Conservation (phyloP, 2,797 vertebrate genomes). For the Cottoperca gobio region DNA sequence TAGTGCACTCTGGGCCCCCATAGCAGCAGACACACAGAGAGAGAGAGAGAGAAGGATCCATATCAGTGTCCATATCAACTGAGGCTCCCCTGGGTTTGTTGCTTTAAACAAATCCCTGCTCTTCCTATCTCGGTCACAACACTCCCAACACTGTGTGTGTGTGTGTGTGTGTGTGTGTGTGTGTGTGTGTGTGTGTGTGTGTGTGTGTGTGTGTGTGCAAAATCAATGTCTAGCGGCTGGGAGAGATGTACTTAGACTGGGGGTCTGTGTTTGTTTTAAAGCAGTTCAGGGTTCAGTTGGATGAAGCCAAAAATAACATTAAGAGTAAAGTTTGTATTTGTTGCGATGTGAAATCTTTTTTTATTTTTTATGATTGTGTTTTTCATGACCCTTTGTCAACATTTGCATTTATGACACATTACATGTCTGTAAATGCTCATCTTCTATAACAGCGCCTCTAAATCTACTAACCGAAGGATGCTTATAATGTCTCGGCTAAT, state of each 20-base stretch:
- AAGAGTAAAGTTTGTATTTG: constrained; percentile 14
- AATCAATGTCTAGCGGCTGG: constrained; percentile 33
- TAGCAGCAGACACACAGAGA: constrained; percentile 11
- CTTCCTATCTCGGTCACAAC: constrained; percentile 76
- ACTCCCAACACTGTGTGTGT: constrained; percentile 63
- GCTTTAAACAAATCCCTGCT: constrained; percentile 80
- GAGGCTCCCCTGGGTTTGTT: constrained; percentile 71
- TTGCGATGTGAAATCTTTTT: constrained; percentile 14
- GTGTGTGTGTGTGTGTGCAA: constrained; percentile 8
- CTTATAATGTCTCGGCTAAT: constrained; percentile 74
- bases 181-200: background rate
- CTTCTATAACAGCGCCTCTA: constrained; percentile 44
- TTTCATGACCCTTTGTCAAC: constrained; percentile 26
- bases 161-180: constrained; percentile 26
- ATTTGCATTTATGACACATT: constrained; percentile 33
- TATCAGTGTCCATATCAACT: constrained; percentile 69
- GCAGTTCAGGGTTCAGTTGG: constrained; percentile 43
- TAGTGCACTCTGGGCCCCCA: constrained; percentile 23
- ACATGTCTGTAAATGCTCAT: constrained; percentile 49
- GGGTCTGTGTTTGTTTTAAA: constrained; percentile 49
- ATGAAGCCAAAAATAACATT: constrained; percentile 31
- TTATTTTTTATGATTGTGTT: constrained; percentile 21
- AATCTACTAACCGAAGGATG: constrained; percentile 64
- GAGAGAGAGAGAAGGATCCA: constrained; percentile 53
- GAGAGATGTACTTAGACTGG: constrained; percentile 26